A percentile compares a stretch with the other conserved stretches of the same genome.
These are phyloP conservation scores for Lepidurus couesii DNA, from an alignment of 1,140 invertebrate species.

Conservation along the genomic window DNA sequence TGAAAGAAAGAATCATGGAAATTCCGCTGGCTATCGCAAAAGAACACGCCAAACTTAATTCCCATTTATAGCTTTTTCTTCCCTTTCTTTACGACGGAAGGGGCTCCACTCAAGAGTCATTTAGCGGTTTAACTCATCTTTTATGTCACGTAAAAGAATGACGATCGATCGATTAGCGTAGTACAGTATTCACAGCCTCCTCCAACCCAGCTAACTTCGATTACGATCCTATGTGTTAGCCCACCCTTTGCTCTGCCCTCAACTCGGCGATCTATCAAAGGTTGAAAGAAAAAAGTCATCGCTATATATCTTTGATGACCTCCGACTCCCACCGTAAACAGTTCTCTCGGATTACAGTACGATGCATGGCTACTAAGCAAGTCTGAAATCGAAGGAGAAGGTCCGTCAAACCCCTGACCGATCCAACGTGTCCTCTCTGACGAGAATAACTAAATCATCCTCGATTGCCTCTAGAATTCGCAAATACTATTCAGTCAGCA, in stretches of 20 bases:
- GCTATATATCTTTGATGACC: neutral
- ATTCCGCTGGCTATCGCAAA: no score
- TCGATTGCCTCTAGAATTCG: no score
- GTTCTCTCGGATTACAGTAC: neutral
- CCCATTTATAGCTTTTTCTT: neutral
- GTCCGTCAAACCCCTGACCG: no score
- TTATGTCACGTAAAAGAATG: constrained; percentile 11
- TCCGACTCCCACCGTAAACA: neutral
- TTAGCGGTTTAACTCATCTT: neutral
- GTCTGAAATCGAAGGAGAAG: no score
- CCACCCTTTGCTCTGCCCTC: neutral
- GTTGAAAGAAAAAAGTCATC: no score
- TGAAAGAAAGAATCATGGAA: no score
- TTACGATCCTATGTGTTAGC: neutral
- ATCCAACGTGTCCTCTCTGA: no score
- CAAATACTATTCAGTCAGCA: no score
- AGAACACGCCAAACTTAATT: neutral
- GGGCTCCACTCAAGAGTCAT: neutral
- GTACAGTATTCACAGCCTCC: neutral
- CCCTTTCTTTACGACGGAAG: neutral
- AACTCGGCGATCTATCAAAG: neutral
- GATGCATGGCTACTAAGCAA: no score
- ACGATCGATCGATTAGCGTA: neutral
- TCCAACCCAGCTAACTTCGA: neutral
- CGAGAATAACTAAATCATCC: no score